These are phyloP conservation scores for Smittia aterrima DNA, from an alignment of 2,888 invertebrate genomes.

Conservation along the genomic window DNA sequence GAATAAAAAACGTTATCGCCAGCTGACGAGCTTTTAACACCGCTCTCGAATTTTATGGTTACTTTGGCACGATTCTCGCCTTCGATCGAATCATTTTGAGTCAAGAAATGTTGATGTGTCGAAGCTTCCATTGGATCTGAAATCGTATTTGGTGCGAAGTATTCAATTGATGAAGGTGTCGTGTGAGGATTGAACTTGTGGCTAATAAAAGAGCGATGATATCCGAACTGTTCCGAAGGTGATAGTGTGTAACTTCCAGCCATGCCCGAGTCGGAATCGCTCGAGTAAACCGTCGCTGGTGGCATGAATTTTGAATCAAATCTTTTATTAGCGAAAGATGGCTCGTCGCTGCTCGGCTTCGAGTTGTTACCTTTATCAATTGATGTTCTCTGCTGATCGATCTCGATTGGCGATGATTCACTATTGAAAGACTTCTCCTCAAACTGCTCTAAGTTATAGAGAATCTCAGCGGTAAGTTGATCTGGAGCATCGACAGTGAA, in stretches of 20 bases:
- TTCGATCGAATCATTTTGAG: conserved; percentile 44
- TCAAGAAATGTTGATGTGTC: background rate
- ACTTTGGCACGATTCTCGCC: conserved; percentile 56
- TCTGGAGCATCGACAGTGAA: conserved; percentile 55
- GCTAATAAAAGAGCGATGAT: conserved; percentile 45
- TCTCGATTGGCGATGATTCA: background rate
- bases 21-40: conserved; percentile 48
- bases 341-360: background rate
- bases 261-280: conserved; percentile 73
- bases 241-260: conserved; percentile 77
- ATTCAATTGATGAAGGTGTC: conserved; percentile 49
- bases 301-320: conserved; percentile 32
- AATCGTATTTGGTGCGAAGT: conserved; percentile 43
- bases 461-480: conserved; percentile 57
- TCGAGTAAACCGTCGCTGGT: conserved; percentile 54
- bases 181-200: conserved; percentile 39
- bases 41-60: conserved; percentile 55
- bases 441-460: conserved; percentile 55
- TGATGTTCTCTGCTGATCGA: conserved; percentile 56
- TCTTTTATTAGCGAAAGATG: conserved; percentile 19
- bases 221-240: conserved; percentile 62
- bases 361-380: conserved; percentile 10
- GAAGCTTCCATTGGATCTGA: conserved; percentile 15
- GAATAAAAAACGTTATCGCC: conserved; percentile 65
- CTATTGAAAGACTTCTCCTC: conserved; percentile 37